Percentiles rank a stretch among this genome's conserved stretches.
phyloP scores from a whole-genome alignment of 23 tunicate genomes.

The Halocynthia roretzi region DNA sequence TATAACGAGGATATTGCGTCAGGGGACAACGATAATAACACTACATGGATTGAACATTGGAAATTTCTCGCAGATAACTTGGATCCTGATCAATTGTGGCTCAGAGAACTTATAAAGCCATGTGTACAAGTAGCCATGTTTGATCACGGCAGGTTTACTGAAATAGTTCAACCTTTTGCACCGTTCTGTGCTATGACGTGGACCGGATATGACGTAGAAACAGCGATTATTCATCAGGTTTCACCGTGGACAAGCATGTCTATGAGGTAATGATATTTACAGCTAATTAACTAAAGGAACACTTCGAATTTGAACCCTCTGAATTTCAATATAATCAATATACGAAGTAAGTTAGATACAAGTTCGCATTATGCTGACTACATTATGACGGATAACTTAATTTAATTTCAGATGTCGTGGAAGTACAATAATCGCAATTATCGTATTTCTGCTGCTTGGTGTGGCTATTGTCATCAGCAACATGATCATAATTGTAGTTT shows the following conservation, averaged over 20 bases:
- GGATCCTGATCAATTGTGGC: neutral
- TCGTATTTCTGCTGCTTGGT: neutral
- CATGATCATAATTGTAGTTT: conserved; percentile 9
- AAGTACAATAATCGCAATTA: neutral
- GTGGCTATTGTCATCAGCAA: conserved; percentile 8
- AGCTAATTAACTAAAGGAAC: too few species aligned
- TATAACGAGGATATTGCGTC: neutral
- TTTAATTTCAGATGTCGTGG: conserved; percentile 9
- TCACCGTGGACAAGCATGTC: conserved; percentile 62
- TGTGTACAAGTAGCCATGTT: conserved; percentile 66
- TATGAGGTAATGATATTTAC: conserved; percentile 24
- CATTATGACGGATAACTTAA: too few species aligned
- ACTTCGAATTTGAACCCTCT: too few species aligned
- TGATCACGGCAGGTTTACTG: conserved; percentile 54
- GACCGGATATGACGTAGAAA: conserved; percentile 55
- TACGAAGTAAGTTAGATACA: too few species aligned
- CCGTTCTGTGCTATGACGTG: conserved; percentile 51
- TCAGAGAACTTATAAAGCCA: conserved; percentile 27
- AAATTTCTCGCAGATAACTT: neutral
- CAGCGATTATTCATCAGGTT: conserved; percentile 13
- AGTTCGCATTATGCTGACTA: too few species aligned
- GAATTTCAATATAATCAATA: neutral
- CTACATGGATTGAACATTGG: neutral
- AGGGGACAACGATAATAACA: neutral
- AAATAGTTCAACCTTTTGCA: conserved; percentile 29